Evolutionary conservation across 1,140 invertebrate species (phyloP), one percentile per base, ranked within the genome.

Genomic region (Palaemon carinicauda): DNA sequence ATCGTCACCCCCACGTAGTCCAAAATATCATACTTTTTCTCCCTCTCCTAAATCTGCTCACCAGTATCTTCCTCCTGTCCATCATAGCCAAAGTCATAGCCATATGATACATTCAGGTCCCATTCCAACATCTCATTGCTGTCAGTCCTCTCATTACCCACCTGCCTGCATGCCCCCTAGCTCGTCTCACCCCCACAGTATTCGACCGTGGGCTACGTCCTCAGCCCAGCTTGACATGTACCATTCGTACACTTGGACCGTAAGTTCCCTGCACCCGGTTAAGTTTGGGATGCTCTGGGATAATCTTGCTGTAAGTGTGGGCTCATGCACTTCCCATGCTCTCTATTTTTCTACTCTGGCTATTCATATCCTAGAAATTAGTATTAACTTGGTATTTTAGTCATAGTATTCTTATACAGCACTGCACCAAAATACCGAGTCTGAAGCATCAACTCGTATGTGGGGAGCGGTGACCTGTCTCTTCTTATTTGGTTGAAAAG

Each of bases 281-380:
- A 86, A 75, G 54, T 60, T 80, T 86, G 77, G 84, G 84, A 54
- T 51, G 65, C 60, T 80, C 33, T 80, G 56, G 84, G 84, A 52
- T 86, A 77, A 77, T 86, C 77, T 79, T 69, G 77, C 84, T 86
- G 65, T 86, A 56, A 41, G 84, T 86, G 84, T 86, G 84, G 84
- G 84, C 21, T 73, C 60, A 33, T 79, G 75, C 75, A 65, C 52
- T 41, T 53, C 84, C 84, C 84, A 86, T 77, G 80, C 84, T 78
- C 84, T 86, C 77, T 80, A 77, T 65, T 86, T 77, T 86, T 69
- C 52, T 41, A 71, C 51, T 73, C 50, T 51, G 33, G 15, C 71
- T 24, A 24, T 9, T 29, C 9, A 73, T 73, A 73, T 41, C 41
- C 41, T 41, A 41, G 41, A 41, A 41, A 9, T 41, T 41, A 41